Base-by-base conservation (phyloP, 53 echinoderm and acorn worm genomes). In the Echinometra lucunter region DNA sequence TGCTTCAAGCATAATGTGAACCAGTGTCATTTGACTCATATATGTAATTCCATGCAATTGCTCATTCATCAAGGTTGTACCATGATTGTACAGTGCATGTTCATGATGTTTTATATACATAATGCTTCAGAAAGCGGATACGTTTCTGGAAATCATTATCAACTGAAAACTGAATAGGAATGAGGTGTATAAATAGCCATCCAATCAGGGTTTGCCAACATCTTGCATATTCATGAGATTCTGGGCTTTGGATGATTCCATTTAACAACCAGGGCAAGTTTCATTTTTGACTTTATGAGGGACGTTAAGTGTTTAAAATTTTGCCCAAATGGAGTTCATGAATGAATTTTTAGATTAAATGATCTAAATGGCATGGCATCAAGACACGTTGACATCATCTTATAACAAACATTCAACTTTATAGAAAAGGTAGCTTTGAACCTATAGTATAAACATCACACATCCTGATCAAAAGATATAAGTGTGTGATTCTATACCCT, bases 141-240 rank as follows among this genome's bases (percentile, higher is more conserved):
- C 13, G 56, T 56, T 56, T 4, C 19, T 21, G 21, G 63, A 63
- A 69, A 28, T 67, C n/a, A 0, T 28, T 3, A 69, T 28, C 10
- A 32, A 13, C 38, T 53, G 9, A 21, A 56, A 44, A 85, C 4
- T 85, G 85, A 85, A 85, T 85, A 53, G 7, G 85, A 49, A 85
- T 53, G 28, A 13, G 85, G 85, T 85, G 27, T 85, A 85, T 47
- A 85, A n/a, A 85, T 85, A 85, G 85, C 85, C 19, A 85, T 85
- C 85, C 85, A 85, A 85, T 85, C 85, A 85, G 49, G 8, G 28
- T 3, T 47, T 49, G 49, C 45, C n/a, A 85, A 28, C 2, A 40
- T n/a, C 6, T 6, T 85, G 49, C 85, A 85, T 85, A 85, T 85
- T 85, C 45, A 85, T 85, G n/a, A 49, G 53, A 13, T 30, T 0